phyloP scores from a whole-genome alignment of 2,797 vertebrate genomes.

The Odontamblyopus rebecca region DNA sequence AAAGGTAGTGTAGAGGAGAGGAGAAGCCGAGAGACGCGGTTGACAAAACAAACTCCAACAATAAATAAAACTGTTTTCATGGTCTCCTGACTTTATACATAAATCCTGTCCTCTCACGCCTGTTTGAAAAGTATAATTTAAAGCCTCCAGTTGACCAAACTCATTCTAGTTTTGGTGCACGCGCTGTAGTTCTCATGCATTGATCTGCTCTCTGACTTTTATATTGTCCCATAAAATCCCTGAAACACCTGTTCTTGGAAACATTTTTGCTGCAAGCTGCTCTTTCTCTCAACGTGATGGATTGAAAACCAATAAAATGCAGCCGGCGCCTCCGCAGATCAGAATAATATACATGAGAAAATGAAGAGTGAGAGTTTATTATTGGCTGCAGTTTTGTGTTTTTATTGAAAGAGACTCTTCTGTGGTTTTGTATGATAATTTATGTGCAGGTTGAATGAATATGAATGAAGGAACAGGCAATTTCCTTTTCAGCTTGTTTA shows the following conservation, averaged over 20 bases:
- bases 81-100: too few relatives aligned
- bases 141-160: neutral
- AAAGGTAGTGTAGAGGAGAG: too few relatives aligned
- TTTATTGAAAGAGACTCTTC: neutral
- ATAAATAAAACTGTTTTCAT: too few relatives aligned
- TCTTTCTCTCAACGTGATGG: slow-evolving; percentile 3
- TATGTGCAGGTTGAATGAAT: slow-evolving; percentile 3
- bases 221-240: slow-evolving; percentile 5
- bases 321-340: neutral
- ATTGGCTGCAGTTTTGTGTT: neutral
- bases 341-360: slow-evolving; percentile 4
- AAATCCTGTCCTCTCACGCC: neutral
- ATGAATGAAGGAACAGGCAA: neutral
- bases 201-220: slow-evolving; percentile 4
- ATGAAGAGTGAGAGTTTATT: neutral
- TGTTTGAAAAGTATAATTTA: neutral
- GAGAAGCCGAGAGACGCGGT: too few relatives aligned
- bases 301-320: slow-evolving; percentile 2
- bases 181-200: slow-evolving; percentile 1
- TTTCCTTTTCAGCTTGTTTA: slow-evolving; percentile 3
- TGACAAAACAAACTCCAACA: too few relatives aligned
- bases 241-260: slow-evolving; percentile 11
- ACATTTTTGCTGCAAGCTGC: neutral
- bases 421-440: neutral
- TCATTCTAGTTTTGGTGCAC: neutral